A percentile compares a stretch with the other conserved stretches of the same genome.
These are phyloP conservation scores for Phaethornis superciliosus DNA, from an alignment of 2,113 vertebrate genomes.

Conservation along the genomic window DNA sequence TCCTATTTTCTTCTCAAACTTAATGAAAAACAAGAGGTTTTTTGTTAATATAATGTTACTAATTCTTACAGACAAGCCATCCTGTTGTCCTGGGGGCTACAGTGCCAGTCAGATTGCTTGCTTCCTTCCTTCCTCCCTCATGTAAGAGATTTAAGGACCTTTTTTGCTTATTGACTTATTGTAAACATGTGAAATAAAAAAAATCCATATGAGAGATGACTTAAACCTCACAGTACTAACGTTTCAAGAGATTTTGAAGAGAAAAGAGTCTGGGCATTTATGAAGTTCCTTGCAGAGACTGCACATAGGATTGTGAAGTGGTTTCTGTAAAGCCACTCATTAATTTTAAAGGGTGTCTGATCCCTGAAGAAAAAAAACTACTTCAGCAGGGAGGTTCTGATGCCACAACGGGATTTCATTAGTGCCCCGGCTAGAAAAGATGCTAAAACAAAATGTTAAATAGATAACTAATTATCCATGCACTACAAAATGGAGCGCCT, in stretches of 20 bases:
- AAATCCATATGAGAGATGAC: background rate
- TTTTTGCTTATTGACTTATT: background rate
- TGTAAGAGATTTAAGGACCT: background rate
- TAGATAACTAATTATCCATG: conserved; percentile 60
- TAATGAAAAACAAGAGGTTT: background rate
- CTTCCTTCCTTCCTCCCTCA: background rate
- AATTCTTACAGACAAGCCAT: background rate
- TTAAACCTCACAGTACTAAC: background rate
- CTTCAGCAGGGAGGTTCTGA: conserved; percentile 41
- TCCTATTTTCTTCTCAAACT: background rate
- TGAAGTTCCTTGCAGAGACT: conserved; percentile 40
- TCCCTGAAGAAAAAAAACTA: conserved; percentile 55
- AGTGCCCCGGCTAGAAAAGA: conserved; percentile 8
- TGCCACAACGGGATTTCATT: conserved; percentile 57
- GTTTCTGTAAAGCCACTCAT: conserved; percentile 41
- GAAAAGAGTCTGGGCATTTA: conserved; percentile 13
- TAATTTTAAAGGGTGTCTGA: conserved; percentile 62
- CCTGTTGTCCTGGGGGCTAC: background rate
- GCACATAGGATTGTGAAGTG: conserved; percentile 45
- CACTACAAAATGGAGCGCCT: conserved; percentile 46
- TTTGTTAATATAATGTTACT: background rate
- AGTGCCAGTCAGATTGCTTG: background rate
- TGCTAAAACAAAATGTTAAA: conserved; percentile 63
- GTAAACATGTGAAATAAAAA: background rate
- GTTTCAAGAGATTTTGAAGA: background rate